Evolutionary conservation across 2,888 invertebrate species (phyloP).

Genomic region (Sepioteuthis lessoniana): DNA sequence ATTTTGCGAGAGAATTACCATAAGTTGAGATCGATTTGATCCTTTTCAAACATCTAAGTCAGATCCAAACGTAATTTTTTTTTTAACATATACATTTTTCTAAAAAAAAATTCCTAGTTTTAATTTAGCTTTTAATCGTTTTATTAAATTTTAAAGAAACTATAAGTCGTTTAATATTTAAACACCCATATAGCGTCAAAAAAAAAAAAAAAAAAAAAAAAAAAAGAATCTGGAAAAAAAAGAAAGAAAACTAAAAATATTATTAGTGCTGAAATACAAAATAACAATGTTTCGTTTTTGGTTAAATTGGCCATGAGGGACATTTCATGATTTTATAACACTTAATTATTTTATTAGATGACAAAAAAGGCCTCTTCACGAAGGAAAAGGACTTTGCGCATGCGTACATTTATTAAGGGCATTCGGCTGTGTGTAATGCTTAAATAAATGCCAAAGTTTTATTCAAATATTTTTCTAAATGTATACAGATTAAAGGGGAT

Average conservation of each 20-base stretch:
- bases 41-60: too few relatives aligned
- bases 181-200: not conserved
- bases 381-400: not conserved
- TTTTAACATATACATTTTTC: too few relatives aligned
- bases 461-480: slow-evolving; percentile 2
- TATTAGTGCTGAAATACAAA: not conserved
- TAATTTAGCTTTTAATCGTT: too few relatives aligned
- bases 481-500: not conserved
- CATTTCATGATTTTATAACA: not conserved
- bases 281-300: not conserved
- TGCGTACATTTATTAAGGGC: not conserved
- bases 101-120: too few relatives aligned
- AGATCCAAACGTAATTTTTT: too few relatives aligned
- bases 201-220: not conserved
- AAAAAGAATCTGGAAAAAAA: too few relatives aligned
- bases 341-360: not conserved
- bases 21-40: too few relatives aligned
- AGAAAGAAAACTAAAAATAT: too few relatives aligned
- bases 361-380: not conserved
- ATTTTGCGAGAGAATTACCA: too few relatives aligned
- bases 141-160: too few relatives aligned
- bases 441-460: not conserved
- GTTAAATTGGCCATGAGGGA: not conserved
- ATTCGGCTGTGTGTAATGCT: not conserved
- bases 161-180: not conserved